Base-by-base conservation (phyloP, 2,797 vertebrate genomes). In the Onychomys leucogaster region DNA sequence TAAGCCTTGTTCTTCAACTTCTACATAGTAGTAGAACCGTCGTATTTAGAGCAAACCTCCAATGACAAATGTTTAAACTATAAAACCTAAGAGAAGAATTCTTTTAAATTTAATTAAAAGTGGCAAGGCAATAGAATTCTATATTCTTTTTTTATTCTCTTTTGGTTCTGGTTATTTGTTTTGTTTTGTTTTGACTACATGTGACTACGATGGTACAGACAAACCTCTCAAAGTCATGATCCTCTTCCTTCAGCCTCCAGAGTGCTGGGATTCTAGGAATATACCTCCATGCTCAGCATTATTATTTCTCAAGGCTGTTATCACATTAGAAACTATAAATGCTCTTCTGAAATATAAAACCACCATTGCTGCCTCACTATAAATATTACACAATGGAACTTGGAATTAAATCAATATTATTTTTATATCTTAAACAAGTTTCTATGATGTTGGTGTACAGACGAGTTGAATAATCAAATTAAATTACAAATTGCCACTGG, bases 381-480 rank as follows among this genome's bases (percentile, higher is more conserved):
- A 69, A 63, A 49, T 85, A 76, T 55, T 84, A 83, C 55, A 69
- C 73, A 78, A 83, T 90, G 13, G 11, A 95, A 85, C 61, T 49
- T 85, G 82, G 19, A 67, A 49, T 34, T 29, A 67, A 49, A 17
- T 23, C 65, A 37, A 34, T 92, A 86, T 75, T 8, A 37, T 14
- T 14, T 29, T 65, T 7, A 16, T 34, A 43, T 57, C 27, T 76
- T 89, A 89, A 57, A 69, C 2, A 87, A 34, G 2, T 92, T 89
- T 73, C 23, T 75, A 67, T 8, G n/a, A 27, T 92, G 37, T 49
- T 29, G 4, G 23, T 27, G 13, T 7, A 23, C 34, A 11, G 3
- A 59, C 57, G 52, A 77, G n/a, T 46, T 88, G n/a, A 84, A 46
- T 37, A 91, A 43, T 84, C 81, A 77, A 88, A 59, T 88, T 90